Base-by-base conservation (phyloP, 2,888 invertebrate genomes). In the Neocrepidodera transversa region DNA sequence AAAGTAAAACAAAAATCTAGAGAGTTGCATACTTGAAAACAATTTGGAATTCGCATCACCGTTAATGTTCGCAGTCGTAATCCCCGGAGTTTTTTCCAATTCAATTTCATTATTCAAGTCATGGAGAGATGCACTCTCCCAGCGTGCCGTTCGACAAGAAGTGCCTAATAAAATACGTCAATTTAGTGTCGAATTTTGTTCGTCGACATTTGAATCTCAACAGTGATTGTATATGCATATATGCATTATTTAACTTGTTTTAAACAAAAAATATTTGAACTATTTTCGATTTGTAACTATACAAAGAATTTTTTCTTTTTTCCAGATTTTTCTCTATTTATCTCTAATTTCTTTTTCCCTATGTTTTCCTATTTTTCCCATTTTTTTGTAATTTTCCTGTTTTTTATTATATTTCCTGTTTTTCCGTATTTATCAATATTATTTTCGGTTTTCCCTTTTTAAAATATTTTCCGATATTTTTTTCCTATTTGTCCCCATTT, bases 111-210 rank as follows among this genome's bases (percentile, higher is more conserved):
- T 60, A 60, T 58, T 55, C 43, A 38, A 40, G 35, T 32, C 32
- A 40, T 45, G 51, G 48, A 50, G 60, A 51, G 60, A 60, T 60
- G 60, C 60, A 60, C 60, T 60, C 45, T 50, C 16, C 45, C 42
- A 23, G 17, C 18, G 10, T 23, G 42, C 42, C 47, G 28, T 35
- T 20, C 23, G 38, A 58, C 38, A 47, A 36, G 36, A 60, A 60
- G 60, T 56, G 47, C 45, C 55, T 30, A 45, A 60, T 56, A 51
- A 51, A 60, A 60, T 55, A 51, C 60, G 42, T 49, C 60, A 60
- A 55, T 55, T 55, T 47, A 55, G 50, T 60, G 56, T 60, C 55
- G 60, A 60, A 56, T 60, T 60, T 60, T 56, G 48, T 47, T 28
- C 20, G 23, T 32, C 40, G 60, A 56, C 55, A 47, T 55, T 60